Conservation (phyloP, 2,113 vertebrate genomes). For the Vireo altiloquus region DNA sequence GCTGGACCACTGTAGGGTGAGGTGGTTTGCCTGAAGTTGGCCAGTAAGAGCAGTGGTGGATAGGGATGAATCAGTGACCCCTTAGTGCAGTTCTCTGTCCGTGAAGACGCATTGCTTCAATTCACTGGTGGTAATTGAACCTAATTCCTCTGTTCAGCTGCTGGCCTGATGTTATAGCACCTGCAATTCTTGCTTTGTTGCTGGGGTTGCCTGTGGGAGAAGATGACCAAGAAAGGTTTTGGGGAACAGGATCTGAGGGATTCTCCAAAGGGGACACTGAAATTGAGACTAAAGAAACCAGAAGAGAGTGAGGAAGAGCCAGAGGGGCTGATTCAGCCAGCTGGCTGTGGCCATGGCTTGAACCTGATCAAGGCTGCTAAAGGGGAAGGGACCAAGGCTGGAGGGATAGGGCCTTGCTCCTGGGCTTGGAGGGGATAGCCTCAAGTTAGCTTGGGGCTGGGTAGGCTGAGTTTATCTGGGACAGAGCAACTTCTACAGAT, state of each 20-base stretch:
- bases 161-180: neutral
- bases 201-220: neutral
- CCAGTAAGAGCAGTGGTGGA: neutral
- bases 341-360: neutral
- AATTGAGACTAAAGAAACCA: neutral
- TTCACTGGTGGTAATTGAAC: neutral
- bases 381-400: rapidly evolving
- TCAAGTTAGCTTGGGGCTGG: neutral
- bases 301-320: neutral
- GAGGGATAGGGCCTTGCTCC: neutral
- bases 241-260: neutral
- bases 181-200: neutral
- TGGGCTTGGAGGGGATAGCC: neutral
- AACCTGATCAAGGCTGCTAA: neutral
- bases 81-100: neutral
- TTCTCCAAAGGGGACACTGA: neutral
- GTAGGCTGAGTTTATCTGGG: neutral
- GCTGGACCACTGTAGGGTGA: neutral
- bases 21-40: neutral
- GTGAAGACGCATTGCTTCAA: neutral
- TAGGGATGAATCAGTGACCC: neutral
- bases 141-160: neutral
- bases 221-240: neutral
- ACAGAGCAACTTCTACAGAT: neutral
- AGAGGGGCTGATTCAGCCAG: neutral